Evolutionary conservation across 2,888 invertebrate species (phyloP).

Genomic region (Choristoneura rosaceana): DNA sequence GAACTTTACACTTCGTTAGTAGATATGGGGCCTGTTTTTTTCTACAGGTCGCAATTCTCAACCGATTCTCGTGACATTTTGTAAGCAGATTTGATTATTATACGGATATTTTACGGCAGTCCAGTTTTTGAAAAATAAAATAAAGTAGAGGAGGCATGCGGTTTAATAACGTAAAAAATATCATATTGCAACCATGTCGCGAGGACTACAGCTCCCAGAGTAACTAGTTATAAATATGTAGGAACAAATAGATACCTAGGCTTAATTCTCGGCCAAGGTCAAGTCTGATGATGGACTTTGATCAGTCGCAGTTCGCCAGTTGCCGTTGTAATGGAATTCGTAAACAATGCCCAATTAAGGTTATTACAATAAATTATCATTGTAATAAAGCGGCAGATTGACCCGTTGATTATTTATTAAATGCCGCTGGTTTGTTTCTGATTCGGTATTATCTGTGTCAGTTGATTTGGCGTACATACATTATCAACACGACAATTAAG

Average conservation of each 20-base stretch:
- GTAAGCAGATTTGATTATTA: too few species aligned
- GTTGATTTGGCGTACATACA: background rate
- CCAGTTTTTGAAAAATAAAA: too few species aligned
- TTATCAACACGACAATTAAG: background rate
- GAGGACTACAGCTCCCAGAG: too few species aligned
- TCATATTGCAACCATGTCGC: too few species aligned
- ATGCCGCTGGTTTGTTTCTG: background rate
- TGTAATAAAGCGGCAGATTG: too few species aligned
- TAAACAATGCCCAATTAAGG: constrained; percentile 32
- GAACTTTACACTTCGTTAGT: too few species aligned
- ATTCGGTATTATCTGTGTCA: background rate
- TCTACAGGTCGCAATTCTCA: too few species aligned
- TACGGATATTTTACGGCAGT: too few species aligned
- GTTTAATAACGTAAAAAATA: too few species aligned
- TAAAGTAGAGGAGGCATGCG: too few species aligned
- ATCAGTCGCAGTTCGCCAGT: constrained; percentile 32
- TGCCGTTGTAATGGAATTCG: constrained; percentile 23
- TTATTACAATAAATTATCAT: constrained; percentile 5
- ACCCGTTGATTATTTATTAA: background rate
- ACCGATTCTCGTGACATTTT: too few species aligned
- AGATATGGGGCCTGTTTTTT: too few species aligned
- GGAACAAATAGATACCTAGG: background rate
- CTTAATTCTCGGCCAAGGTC: constrained; percentile 32
- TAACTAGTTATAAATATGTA: background rate
- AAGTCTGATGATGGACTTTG: constrained; percentile 56